Evolutionary conservation across 1,140 invertebrate genomes (phyloP).

Genomic region (Drosophila sp.): DNA sequence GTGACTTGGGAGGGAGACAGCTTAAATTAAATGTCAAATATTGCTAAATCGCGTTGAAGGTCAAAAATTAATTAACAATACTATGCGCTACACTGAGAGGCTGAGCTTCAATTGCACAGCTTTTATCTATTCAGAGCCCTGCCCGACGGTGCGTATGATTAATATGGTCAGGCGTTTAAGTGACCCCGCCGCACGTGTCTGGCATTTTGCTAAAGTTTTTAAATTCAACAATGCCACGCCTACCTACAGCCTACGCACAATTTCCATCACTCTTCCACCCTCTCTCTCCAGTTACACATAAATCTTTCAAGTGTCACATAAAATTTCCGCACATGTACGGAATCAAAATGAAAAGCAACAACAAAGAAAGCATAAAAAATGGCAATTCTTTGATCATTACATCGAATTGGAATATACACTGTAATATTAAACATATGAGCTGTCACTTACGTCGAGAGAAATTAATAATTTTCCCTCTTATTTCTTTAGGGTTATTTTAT

Average conservation of each 20-base stretch:
- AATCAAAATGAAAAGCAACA: slow-evolving; percentile 74
- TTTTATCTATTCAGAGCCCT: background rate
- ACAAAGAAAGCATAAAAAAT: slow-evolving; percentile 25
- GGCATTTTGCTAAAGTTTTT: slow-evolving; percentile 21
- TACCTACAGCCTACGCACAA: slow-evolving; percentile 35
- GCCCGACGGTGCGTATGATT: slow-evolving; percentile 70
- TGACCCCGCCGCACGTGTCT: slow-evolving; percentile 35
- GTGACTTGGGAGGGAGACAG: slow-evolving; percentile 21
- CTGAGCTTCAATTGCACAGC: background rate
- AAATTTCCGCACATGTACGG: slow-evolving; percentile 81
- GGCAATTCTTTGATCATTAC: background rate
- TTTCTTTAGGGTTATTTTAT: too few relatives aligned
- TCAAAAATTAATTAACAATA: slow-evolving; percentile 70
- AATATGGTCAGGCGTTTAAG: slow-evolving; percentile 52
- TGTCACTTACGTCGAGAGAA: background rate
- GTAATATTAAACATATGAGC: background rate
- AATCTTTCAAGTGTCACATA: slow-evolving; percentile 82
- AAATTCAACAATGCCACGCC: slow-evolving; percentile 72
- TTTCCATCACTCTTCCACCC: background rate
- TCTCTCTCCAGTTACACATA: slow-evolving; percentile 45
- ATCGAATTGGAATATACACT: slow-evolving; percentile 24
- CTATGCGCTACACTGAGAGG: background rate
- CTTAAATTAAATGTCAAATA: slow-evolving; percentile 70
- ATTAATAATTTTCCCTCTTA: too few relatives aligned
- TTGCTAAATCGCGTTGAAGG: slow-evolving; percentile 42